Evolutionary conservation across 2,888 invertebrate genomes (phyloP).

Genomic region (Myopa tessellatipennis): DNA sequence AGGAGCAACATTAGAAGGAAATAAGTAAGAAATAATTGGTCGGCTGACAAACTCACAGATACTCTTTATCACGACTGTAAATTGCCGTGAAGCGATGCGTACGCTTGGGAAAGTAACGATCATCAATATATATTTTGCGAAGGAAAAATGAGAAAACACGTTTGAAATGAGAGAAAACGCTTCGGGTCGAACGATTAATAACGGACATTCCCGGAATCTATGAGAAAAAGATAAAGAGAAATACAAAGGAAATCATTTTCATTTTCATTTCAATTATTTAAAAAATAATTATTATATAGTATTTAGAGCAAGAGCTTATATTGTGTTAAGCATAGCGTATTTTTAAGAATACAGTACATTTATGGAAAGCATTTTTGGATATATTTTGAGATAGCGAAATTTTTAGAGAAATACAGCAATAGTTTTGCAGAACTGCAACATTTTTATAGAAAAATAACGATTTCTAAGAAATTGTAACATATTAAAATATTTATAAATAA

Average conservation of each 20-base stretch:
- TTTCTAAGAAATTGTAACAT: too few relatives aligned
- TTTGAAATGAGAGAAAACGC: slow-evolving; percentile 61
- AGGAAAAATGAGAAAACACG: slow-evolving; percentile 58
- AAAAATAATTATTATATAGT: too few relatives aligned
- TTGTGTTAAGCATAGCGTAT: too few relatives aligned
- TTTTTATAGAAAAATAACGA: too few relatives aligned
- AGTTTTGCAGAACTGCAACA: too few relatives aligned
- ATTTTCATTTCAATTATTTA: too few relatives aligned
- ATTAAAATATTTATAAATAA: too few relatives aligned
- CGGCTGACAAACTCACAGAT: slow-evolving; percentile 76
- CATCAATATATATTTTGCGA: slow-evolving; percentile 73
- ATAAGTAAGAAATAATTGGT: background rate
- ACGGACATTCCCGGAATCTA: slow-evolving; percentile 72
- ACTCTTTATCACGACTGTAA: slow-evolving; percentile 91
- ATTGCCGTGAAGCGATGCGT: slow-evolving; percentile 87
- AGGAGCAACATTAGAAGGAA: background rate
- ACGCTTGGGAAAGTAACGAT: slow-evolving; percentile 78
- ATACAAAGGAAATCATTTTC: background rate
- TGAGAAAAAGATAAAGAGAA: slow-evolving; percentile 35
- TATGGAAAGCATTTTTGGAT: too few relatives aligned
- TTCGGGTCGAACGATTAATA: slow-evolving; percentile 71
- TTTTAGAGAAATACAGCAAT: too few relatives aligned
- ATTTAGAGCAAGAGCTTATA: too few relatives aligned
- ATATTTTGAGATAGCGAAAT: too few relatives aligned
- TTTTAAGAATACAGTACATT: too few relatives aligned